Evolutionary conservation across 2,888 invertebrate genomes (phyloP).

Genomic region (Dyspetes luteomarginatus): DNA sequence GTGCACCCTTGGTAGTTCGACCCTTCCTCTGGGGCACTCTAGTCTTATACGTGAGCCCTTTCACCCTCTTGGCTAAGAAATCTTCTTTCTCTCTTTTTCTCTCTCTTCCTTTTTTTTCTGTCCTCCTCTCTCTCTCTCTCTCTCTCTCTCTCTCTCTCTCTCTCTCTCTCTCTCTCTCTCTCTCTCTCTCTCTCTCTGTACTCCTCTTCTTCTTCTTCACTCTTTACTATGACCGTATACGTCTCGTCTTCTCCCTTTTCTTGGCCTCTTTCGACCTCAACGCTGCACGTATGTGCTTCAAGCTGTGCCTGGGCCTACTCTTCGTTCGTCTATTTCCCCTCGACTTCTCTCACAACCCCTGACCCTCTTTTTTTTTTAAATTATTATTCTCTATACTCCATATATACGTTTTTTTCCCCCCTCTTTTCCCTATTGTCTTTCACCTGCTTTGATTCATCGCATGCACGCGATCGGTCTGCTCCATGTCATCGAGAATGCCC

Average conservation of each 20-base stretch:
- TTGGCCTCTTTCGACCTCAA: conserved; percentile 36
- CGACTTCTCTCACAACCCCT: background rate
- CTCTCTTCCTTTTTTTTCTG: conserved; percentile 4
- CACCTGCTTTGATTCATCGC: conserved; percentile 65
- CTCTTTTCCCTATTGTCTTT: conserved; percentile 62
- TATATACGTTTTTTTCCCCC: conserved; percentile 24
- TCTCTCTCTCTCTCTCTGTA: conserved; percentile 24
- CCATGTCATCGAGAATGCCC: conserved; percentile 72
- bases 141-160: conserved; percentile 19
- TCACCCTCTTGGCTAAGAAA: conserved; percentile 57
- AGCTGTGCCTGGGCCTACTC: conserved; percentile 35
- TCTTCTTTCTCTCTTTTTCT: conserved; percentile 18
- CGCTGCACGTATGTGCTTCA: conserved; percentile 42
- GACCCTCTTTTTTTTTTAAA: conserved; percentile 11
- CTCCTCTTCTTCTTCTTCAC: conserved; percentile 7
- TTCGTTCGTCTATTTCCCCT: conserved; percentile 41
- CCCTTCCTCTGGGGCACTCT: conserved; percentile 54
- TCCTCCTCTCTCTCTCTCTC: conserved; percentile 20
- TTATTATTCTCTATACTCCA: conserved; percentile 10
- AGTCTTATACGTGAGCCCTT: conserved; percentile 61
- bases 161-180: conserved; percentile 2
- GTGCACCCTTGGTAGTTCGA: conserved; percentile 56
- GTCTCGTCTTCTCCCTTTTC: conserved; percentile 34
- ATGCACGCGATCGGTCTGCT: conserved; percentile 44
- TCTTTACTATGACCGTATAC: conserved; percentile 1